Percentiles rank a stretch among this genome's conserved stretches.
phyloP scores from a whole-genome alignment of 2,113 vertebrate species.

The Corythornis madagascariensis region DNA sequence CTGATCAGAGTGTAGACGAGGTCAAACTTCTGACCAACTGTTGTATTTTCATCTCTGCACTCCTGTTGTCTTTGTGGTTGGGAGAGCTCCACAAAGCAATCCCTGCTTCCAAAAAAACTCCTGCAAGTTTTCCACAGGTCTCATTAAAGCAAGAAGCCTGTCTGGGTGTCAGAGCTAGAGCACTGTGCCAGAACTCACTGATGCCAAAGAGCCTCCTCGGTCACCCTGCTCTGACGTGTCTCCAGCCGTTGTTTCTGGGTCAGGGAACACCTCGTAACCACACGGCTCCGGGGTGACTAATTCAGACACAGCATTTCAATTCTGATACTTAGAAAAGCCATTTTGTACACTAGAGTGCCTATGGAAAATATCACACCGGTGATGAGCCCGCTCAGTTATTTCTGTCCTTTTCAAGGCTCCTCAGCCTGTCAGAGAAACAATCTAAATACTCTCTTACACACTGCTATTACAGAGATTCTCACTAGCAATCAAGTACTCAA shows the following conservation, averaged over 20 bases:
- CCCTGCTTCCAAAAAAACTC: background rate
- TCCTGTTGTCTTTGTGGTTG: background rate
- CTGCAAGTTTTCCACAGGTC: background rate
- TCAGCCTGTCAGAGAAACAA: background rate
- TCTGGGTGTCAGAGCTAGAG: background rate
- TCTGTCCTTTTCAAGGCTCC: background rate
- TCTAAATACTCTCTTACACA: background rate
- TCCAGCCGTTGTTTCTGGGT: background rate
- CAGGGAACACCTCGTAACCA: constrained; percentile 23
- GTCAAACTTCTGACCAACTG: background rate
- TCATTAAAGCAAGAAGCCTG: background rate
- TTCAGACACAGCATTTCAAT: background rate
- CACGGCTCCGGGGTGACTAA: constrained; percentile 15
- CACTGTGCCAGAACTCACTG: background rate
- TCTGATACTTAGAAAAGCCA: background rate
- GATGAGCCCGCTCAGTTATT: background rate
- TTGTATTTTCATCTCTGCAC: background rate
- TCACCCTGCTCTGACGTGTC: background rate
- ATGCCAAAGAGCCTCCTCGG: background rate
- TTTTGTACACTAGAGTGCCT: background rate
- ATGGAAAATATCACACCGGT: background rate
- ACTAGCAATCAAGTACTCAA: background rate
- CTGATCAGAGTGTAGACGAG: background rate
- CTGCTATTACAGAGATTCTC: background rate
- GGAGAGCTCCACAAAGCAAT: background rate